Conservation (phyloP, 2,113 vertebrate species). For the Guaruba guarouba region DNA sequence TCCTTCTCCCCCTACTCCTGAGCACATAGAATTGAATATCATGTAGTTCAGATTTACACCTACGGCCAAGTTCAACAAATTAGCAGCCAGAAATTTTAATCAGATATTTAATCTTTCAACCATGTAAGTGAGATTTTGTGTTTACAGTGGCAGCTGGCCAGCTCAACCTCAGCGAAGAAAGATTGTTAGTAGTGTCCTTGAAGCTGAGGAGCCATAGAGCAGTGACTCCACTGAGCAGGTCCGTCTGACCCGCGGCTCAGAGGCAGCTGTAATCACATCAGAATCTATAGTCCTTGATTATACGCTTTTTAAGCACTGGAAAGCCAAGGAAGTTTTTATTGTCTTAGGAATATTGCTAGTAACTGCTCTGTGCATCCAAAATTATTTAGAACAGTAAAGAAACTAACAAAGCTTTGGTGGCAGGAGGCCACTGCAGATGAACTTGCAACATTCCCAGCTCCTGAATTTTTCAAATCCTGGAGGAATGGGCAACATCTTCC, state of each 20-base stretch:
- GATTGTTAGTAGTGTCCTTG: slow-evolving; percentile 67
- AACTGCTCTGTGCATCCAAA: neutral
- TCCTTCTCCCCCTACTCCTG: neutral
- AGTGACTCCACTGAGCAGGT: slow-evolving; percentile 16
- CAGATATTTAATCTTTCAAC: slow-evolving; percentile 83
- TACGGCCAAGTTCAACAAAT: slow-evolving; percentile 81
- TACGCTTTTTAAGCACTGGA: neutral
- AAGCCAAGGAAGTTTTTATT: neutral
- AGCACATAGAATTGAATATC: slow-evolving; percentile 33
- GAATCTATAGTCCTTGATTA: neutral
- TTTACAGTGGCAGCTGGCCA: slow-evolving; percentile 76
- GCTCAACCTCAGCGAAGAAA: slow-evolving; percentile 72
- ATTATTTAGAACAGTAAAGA: neutral
- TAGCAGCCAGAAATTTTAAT: slow-evolving; percentile 80
- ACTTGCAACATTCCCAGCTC: neutral
- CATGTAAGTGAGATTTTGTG: slow-evolving; percentile 76
- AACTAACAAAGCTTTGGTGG: neutral
- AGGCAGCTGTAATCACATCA: neutral
- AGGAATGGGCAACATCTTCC: neutral
- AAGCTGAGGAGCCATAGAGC: slow-evolving; percentile 46
- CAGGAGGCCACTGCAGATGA: neutral
- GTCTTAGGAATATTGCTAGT: neutral
- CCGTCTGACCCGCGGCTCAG: neutral
- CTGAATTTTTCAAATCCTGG: neutral
- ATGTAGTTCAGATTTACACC: slow-evolving; percentile 42